These are phyloP conservation scores for Eriocheir sinensis DNA, from an alignment of 1,140 invertebrate genomes.

Conservation along the genomic window DNA sequence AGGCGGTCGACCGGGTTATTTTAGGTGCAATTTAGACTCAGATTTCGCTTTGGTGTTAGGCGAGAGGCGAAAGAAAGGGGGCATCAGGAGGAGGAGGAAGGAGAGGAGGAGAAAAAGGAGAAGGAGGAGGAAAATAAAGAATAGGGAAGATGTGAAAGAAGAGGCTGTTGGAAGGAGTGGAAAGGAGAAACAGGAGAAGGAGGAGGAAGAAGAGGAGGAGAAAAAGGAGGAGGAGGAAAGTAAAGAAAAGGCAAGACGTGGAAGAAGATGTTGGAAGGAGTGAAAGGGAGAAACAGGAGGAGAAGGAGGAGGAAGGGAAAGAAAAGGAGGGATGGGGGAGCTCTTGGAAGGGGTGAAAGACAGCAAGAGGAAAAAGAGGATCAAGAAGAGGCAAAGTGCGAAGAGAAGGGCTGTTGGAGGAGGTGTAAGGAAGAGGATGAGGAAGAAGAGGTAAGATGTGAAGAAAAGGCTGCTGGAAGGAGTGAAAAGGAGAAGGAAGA, in stretches of 20 bases:
- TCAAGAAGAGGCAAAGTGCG: neutral
- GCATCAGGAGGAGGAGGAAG: neutral
- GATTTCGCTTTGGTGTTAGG: slow-evolving; percentile 2
- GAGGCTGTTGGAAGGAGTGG: no score
- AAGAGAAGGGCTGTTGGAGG: no score
- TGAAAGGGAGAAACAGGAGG: neutral
- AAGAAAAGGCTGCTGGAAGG: neutral
- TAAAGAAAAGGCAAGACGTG: neutral
- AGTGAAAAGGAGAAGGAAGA: slow-evolving; percentile 1
- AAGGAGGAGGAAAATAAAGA: neutral
- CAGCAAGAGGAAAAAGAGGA: no score
- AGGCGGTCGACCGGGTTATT: neutral
- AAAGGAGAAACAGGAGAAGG: neutral
- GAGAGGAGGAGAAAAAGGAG: neutral
- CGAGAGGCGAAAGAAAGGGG: no score
- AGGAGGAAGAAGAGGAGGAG: neutral
- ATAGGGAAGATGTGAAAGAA: neutral
- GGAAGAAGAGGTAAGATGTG: neutral
- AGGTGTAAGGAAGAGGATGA: neutral
- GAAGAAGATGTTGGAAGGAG: no score
- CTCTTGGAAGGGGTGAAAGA: no score
- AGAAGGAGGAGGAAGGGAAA: neutral
- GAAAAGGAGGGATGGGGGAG: neutral
- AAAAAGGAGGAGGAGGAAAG: neutral
- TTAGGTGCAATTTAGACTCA: slow-evolving; percentile 10